Conservation (phyloP, 2,113 vertebrate species). For the Xiphorhynchus elegans region DNA sequence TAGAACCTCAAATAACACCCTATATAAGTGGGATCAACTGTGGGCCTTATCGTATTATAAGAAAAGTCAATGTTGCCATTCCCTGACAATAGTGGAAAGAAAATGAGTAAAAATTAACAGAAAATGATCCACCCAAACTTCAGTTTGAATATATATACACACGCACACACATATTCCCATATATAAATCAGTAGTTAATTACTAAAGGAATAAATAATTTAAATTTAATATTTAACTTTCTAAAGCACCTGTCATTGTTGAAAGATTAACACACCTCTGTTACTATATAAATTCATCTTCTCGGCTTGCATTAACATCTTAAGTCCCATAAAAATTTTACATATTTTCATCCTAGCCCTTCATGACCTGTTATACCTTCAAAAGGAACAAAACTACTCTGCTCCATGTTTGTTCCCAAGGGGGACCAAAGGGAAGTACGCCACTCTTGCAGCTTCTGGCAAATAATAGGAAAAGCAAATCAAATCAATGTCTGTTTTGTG, state of each 20-base stretch:
- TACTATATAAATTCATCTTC: background rate
- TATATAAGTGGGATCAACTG: background rate
- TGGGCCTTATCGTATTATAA: background rate
- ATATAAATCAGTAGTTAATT: background rate
- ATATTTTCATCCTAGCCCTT: background rate
- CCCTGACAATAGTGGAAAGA: background rate
- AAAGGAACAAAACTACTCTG: background rate
- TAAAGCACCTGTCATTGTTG: background rate
- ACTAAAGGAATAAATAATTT: background rate
- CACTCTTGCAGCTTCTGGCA: background rate
- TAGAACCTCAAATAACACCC: background rate
- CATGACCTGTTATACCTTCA: background rate
- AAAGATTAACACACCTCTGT: background rate
- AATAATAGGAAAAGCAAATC: background rate
- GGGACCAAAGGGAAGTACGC: background rate
- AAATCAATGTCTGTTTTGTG: background rate
- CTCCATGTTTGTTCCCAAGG: background rate
- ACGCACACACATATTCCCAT: background rate
- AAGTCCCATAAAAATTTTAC: background rate
- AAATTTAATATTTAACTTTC: background rate
- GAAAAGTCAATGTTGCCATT: background rate
- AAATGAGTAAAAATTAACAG: background rate
- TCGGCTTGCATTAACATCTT: background rate
- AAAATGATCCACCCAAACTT: background rate
- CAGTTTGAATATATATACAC: background rate